Evolutionary conservation across 2,888 invertebrate genomes (phyloP), one percentile per base, ranked within the genome.

Genomic region (Xanthia icteritia): DNA sequence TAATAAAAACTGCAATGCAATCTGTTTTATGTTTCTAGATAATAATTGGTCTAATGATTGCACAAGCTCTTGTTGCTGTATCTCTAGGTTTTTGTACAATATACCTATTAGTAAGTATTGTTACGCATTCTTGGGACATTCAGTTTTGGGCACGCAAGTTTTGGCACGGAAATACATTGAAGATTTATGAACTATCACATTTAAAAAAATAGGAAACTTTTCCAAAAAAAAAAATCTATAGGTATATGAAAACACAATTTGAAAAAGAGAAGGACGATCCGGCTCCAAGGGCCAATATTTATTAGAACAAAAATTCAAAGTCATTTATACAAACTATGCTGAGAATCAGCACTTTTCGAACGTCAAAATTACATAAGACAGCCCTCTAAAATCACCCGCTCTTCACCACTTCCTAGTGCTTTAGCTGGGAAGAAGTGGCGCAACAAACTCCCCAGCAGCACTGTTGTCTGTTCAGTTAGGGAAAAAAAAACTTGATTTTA

Each of bases 1-100:
- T 81, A 87, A 84, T 76, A 73, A 71, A 72, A 74, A 81, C 81
- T 74, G 81, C 79, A 81, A 70, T 65, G 45, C 70, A 74, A 76
- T 86, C 65, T 73, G 76, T 69, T 67, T 66, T 67, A 51, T 67
- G 70, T 82, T 85, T 78, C 69, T 72, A 78, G 54, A 71, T 64
- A 80, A 58, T 60, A 39, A 76, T 64, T 48, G 77, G 66, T 73
- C 15, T 54, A 72, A 56, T 11, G 17, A 72, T 75, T 72, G 61
- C 82, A 54, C 45, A 77, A 81, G 63, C 15, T 63, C 23, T 64
- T 54, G 36, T 83, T 79, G 63, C 73, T 42, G 45, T 69, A 56
- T 17, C 20, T 71, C 39, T 56, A 51, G 3, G 39, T 54, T 54
- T 68, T 72, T 39, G 15, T 27, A 31, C 45, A 66, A 66, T 48